phyloP scores from a whole-genome alignment of 2,888 invertebrate species.

The Gasteruption jaculator region DNA sequence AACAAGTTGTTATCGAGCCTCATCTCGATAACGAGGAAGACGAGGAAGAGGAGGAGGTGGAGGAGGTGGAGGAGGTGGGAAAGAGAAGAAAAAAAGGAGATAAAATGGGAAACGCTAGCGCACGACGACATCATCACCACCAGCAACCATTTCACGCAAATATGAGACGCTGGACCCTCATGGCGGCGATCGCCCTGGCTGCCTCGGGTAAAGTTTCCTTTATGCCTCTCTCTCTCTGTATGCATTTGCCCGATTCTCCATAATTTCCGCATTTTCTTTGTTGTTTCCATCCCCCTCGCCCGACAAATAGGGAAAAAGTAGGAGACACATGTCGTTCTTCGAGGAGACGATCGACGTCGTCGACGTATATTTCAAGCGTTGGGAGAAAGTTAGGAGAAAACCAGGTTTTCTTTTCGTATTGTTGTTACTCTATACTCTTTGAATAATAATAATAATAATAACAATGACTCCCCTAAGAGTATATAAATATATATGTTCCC shows the following conservation, averaged over 20 bases:
- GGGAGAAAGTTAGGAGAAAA: no score
- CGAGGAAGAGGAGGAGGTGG: conserved; percentile 2
- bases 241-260: neutral
- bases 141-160: conserved; percentile 32
- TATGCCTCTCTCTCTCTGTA: conserved; percentile 2
- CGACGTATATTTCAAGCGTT: no score
- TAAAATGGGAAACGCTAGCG: neutral
- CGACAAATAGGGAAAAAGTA: no score
- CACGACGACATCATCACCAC: no score
- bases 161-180: conserved; percentile 49
- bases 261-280: neutral
- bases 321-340: no score
- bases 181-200: conserved; percentile 51
- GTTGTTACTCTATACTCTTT: no score
- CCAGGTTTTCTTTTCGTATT: no score
- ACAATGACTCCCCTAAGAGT: no score
- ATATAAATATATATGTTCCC: no score
- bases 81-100: neutral
- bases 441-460: no score
- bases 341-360: no score
- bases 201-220: conserved; percentile 44
- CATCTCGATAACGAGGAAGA: neutral
- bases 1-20: no score
- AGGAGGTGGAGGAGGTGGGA: neutral
- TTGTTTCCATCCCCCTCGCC: conserved; percentile 1